Conservation (phyloP, 1,140 invertebrate species). For the Andrena cerasifolii region DNA sequence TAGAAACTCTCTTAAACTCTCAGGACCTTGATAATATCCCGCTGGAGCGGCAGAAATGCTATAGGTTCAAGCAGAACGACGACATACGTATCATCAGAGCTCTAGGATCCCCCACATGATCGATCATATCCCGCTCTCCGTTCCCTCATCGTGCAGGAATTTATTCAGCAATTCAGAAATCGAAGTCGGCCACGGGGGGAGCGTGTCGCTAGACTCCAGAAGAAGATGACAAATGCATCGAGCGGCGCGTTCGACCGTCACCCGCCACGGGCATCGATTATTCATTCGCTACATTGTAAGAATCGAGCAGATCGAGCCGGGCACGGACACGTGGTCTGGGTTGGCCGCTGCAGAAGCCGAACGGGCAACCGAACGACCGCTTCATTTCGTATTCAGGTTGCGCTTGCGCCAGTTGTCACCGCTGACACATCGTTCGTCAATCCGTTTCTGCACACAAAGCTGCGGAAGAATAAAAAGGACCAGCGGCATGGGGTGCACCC, state of each 20-base stretch:
- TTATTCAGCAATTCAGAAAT: not conserved
- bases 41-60: too few relatives aligned
- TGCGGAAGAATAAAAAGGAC: conserved; percentile 71
- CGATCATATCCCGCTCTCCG: too few relatives aligned
- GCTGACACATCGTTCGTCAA: conserved; percentile 83
- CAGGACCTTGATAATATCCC: too few relatives aligned
- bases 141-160: not conserved
- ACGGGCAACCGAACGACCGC: conserved; percentile 53
- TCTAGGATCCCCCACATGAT: too few relatives aligned
- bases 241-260: conserved; percentile 31
- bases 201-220: conserved; percentile 33
- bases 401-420: conserved; percentile 82
- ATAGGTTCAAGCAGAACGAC: too few relatives aligned
- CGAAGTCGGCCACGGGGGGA: not conserved
- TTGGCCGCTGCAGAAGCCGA: conserved; percentile 39
- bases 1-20: too few relatives aligned
- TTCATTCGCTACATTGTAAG: conserved; percentile 52
- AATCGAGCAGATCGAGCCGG: conserved; percentile 26
- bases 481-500: conserved; percentile 58
- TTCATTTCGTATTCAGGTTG: conserved; percentile 81
- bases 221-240: conserved; percentile 42
- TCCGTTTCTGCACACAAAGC: conserved; percentile 77
- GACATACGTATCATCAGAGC: too few relatives aligned
- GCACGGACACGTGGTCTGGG: conserved; percentile 37
- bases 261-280: conserved; percentile 41